These are phyloP conservation scores for Eurois occulta DNA, from an alignment of 2,888 invertebrate species.

Conservation along the genomic window DNA sequence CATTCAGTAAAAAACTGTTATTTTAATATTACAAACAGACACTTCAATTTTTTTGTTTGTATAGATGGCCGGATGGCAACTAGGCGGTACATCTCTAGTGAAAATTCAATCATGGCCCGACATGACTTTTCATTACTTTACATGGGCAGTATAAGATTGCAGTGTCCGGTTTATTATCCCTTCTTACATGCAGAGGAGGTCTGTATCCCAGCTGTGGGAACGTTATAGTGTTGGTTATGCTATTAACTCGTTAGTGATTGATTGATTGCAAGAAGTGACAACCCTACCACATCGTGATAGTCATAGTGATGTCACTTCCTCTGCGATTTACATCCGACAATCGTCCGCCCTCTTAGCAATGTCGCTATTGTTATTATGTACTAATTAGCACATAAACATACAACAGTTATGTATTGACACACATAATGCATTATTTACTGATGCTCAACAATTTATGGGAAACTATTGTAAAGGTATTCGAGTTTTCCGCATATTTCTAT, in stretches of 20 bases:
- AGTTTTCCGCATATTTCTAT: conserved; percentile 16
- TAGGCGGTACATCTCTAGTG: no score
- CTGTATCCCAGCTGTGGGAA: background rate
- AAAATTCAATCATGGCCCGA: no score
- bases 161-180: background rate
- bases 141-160: background rate
- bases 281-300: no score
- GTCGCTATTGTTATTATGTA: conserved; percentile 36
- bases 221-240: background rate
- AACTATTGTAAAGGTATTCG: background rate
- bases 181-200: background rate
- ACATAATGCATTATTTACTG: conserved; percentile 26
- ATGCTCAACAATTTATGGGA: conserved; percentile 8
- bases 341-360: conserved; percentile 49
- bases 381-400: conserved; percentile 43
- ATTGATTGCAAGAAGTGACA: conserved; percentile 25
- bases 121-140: no score
- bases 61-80: no score
- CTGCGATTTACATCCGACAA: conserved; percentile 52
- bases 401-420: conserved; percentile 46
- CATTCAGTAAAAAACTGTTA: no score
- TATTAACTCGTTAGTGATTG: background rate
- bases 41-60: no score
- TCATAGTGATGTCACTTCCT: conserved; percentile 59
- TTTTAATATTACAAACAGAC: no score